Base-by-base conservation (phyloP, 2,888 invertebrate genomes). In the Hoplodrina ambigua region DNA sequence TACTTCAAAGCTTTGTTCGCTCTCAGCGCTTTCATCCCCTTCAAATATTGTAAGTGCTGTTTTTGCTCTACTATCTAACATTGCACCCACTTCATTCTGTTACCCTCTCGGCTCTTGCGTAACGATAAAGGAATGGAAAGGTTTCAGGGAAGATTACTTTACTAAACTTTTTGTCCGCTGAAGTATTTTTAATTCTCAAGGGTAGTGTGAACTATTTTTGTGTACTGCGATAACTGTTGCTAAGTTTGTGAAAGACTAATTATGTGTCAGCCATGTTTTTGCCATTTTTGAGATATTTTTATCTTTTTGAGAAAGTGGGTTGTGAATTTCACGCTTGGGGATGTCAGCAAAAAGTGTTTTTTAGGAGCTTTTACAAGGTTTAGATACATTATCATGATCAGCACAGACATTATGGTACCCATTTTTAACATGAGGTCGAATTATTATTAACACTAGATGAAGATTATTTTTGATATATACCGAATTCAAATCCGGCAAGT, bases 151-250 rank as follows among this genome's bases (percentile, higher is more conserved):
- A 72, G 59, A 72, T 67, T 57, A 77, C 33, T 46, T 25, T 46
- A 46, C 46, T 17, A 41, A 41, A 46, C 46, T 84, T 83, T 84
- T 83, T 84, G 54, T 73, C 41, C 50, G 17, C 11, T 30, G n/a
- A 30, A 75, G 71, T 84, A 80, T 81, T 82, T 78, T 79, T 81
- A 75, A 83, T 82, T 80, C 83, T 78, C 72, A 20, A 8, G 10
- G 60, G 53, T 69, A 78, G 83, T 83, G 83, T 83, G 72, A 83
- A 83, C 78, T 83, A 80, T 83, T 83, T 83, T 83, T 19, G 81
- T 78, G 41, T 65, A 72, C 50, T 57, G 56, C 68, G 83, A 83
- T 83, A 83, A 83, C 59, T 72, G 53, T 78, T 65, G 59, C 80
- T 63, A 78, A 80, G 78, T 82, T 81, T 74, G 49, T 20, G 74